Base-by-base conservation (phyloP, 1,140 invertebrate species). In the Zaprionus africanus region DNA sequence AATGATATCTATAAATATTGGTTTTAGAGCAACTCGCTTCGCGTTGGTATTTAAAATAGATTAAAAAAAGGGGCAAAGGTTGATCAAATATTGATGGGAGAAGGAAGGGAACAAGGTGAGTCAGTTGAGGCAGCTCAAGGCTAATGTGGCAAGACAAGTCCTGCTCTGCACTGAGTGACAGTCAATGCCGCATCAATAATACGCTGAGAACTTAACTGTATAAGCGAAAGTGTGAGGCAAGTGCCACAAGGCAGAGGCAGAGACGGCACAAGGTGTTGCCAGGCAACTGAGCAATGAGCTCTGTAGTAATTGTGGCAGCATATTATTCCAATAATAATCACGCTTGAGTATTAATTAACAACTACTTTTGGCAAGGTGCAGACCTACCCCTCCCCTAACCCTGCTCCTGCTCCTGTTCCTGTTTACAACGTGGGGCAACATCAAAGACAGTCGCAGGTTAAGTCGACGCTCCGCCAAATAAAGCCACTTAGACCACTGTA, bases 401-500 rank as follows among this genome's bases (percentile, higher is more conserved):
- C n/a, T n/a, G 22, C 12, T 15, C 7, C 28, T 38, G 13, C 36
- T 5, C 12, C 17, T 26, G 6, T 12, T 7, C 15, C 11, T 15
- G 19, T 9, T 31, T 9, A 31, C n/a, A 11, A 31, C 13, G 41
- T 7, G n/a, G 7, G 13, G 28, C 56, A 51, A 76, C 73, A 77
- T 77, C 75, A 77, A 77, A 77, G 69, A 34, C 34, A 28, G 28
- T 11, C 74, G 51, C 38, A 57, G 69, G 46, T 54, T 65, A 49
- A 60, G 17, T 22, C 17, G 49, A 11, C 19, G 34, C 51, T 60
- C 46, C 46, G 38, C 69, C 19, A 77, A 73, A 77, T 73, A 78
- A 78, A 78, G 71, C 71, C 71, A 78, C 59, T 78, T 78, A 60
- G 46, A 60, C 15, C 34, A 34, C 17, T 66, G 46, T 38, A 54